phyloP scores from a whole-genome alignment of 2,797 vertebrate species.

The Podarcis lilfordi region DNA sequence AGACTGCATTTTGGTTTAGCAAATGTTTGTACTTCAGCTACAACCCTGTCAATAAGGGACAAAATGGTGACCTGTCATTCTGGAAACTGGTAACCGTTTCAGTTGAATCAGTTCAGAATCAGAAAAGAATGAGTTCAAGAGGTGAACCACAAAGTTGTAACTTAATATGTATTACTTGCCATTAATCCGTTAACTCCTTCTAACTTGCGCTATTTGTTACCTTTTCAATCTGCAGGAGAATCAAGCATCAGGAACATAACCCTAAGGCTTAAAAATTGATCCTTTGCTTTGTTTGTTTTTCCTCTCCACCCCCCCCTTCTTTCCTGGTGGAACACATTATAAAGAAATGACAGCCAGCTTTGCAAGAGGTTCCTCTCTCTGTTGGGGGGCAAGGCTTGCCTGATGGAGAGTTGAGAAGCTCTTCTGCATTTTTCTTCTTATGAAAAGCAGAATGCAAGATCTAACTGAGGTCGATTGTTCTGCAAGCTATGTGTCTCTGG shows the following conservation, averaged over 20 bases:
- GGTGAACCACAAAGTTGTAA: constrained; percentile 45
- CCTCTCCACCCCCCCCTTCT: background rate
- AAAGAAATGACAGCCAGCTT: constrained; percentile 11
- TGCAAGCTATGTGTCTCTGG: constrained; percentile 11
- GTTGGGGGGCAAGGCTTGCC: background rate
- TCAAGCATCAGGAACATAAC: constrained; percentile 35
- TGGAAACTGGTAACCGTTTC: constrained; percentile 23
- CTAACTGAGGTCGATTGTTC: constrained; percentile 32
- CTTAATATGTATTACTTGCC: constrained; percentile 48
- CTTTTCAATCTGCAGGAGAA: constrained; percentile 38
- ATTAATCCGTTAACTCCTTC: constrained; percentile 55
- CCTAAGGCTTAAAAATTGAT: constrained; percentile 39
- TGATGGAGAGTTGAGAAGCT: constrained; percentile 17
- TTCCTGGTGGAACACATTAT: constrained; percentile 4
- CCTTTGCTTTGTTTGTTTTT: constrained; percentile 25
- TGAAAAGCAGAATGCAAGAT: constrained; percentile 16
- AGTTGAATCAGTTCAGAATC: constrained; percentile 5
- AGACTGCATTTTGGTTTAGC: background rate
- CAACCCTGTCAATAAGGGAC: background rate
- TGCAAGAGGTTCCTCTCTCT: constrained; percentile 30
- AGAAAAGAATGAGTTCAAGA: constrained; percentile 29
- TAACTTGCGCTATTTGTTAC: constrained; percentile 7
- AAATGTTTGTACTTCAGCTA: background rate
- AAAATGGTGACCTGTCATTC: background rate
- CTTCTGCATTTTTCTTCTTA: background rate